Evolutionary conservation across 2,888 invertebrate genomes (phyloP), one percentile per base, ranked within the genome.

Genomic region (Dryobotodes eremita): DNA sequence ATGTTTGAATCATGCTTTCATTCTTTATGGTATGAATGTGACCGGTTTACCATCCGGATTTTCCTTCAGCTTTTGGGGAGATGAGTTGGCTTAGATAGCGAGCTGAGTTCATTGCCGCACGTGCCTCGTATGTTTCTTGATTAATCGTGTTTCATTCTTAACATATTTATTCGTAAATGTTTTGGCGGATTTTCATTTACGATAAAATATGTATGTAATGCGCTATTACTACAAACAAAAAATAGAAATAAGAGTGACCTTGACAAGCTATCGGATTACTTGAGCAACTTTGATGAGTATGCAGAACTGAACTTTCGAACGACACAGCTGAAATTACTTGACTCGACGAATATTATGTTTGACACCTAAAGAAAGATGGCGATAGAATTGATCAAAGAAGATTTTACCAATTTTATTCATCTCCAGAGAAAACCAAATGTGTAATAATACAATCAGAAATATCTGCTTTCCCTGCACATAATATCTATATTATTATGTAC

Each of bases 1-100:
- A 26, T 36, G 57, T 72, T 57, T 31, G 46, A 72, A 20, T 76
- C 50, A n/a, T 59, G 71, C 69, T 57, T 76, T 76, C 36, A 17
- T 79, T 72, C 42, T 72, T 72, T 77, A 65, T 57, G 20, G 6
- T 15, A 26, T 31, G 55, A 68, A 61, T 57, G 36, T 42, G 13
- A 65, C 55, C 10, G n/a, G 46, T 59, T 80, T 61, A 15, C 7
- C 46, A 72, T 80, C 66, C 59, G 59, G 53, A n/a, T 80, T 66
- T n/a, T 68, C 15, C 59, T 61, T 36, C 2, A 3, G 42, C 11
- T 72, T 79, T 79, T 66, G 7, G 42, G 48, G 26, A 66, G 23
- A 36, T 36, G 48, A 26, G n/a, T 50, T 59, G 50, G 17, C 23
- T 62, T 61, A 23, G 65, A 36, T 53, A 59, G 46, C 7, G 26